These are phyloP conservation scores for Percopsis omiscomaycus DNA, from an alignment of 2,797 vertebrate species.

Conservation along the genomic window DNA sequence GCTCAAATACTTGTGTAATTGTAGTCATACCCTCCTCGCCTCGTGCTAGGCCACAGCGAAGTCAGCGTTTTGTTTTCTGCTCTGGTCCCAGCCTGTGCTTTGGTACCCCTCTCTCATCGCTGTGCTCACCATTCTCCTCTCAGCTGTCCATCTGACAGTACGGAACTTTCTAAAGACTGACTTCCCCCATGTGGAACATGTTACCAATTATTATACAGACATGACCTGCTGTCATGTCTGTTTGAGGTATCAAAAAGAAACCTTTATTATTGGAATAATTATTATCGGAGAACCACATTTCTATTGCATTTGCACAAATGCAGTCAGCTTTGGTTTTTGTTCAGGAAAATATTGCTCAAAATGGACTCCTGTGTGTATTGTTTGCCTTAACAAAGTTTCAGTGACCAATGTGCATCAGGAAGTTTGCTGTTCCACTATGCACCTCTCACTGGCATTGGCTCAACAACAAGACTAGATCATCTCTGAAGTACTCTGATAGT, in stretches of 20 bases:
- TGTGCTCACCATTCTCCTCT: constrained; percentile 55
- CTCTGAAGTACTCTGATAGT: neutral
- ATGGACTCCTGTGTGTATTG: too few relatives aligned
- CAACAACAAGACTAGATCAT: neutral
- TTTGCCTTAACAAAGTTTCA: too few relatives aligned
- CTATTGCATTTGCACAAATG: too few relatives aligned
- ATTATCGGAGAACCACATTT: too few relatives aligned
- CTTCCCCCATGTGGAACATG: constrained; percentile 35
- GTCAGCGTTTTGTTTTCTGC: constrained; percentile 67
- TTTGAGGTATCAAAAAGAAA: constrained; percentile 7
- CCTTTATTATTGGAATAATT: too few relatives aligned
- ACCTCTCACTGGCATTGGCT: neutral
- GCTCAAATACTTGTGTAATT: constrained; percentile 71
- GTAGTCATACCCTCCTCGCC: constrained; percentile 63
- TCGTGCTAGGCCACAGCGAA: constrained; percentile 56
- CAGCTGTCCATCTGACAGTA: constrained; percentile 56
- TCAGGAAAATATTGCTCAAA: too few relatives aligned
- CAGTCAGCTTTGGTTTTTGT: too few relatives aligned
- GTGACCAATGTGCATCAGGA: too few relatives aligned
- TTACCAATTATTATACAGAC: constrained; percentile 36
- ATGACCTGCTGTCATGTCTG: constrained; percentile 10
- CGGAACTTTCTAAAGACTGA: constrained; percentile 68
- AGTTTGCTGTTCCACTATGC: neutral
- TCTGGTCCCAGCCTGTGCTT: constrained; percentile 47
- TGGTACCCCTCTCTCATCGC: constrained; percentile 53